phyloP scores from a whole-genome alignment of 92 coral and sea anemone genomes.

The Palythoa grandis region DNA sequence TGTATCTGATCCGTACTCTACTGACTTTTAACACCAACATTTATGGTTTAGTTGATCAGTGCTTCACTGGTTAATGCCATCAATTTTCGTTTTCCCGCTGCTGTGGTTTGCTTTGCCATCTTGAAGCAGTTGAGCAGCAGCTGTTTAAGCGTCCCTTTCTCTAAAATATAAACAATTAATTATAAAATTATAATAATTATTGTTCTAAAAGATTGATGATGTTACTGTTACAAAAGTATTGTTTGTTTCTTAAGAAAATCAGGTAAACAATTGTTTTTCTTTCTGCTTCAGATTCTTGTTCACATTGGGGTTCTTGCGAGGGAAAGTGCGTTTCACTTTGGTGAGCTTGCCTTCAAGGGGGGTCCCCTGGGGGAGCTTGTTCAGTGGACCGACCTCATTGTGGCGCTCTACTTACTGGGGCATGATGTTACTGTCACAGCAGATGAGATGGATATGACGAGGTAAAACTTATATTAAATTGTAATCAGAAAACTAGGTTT shows the following conservation, averaged over 20 bases:
- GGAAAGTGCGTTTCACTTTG: conserved; percentile 82
- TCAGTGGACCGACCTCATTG: conserved; percentile 95
- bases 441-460: conserved; percentile 53
- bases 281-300: conserved; percentile 73
- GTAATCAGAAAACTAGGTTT: no score
- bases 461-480: conserved; percentile 40
- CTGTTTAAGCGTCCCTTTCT: no score
- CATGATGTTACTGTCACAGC: conserved; percentile 89
- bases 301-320: conserved; percentile 88
- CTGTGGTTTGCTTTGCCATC: no score
- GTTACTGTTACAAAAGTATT: background rate
- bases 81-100: no score
- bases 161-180: no score
- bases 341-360: conserved; percentile 78
- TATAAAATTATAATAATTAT: no score
- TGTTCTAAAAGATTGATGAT: no score
- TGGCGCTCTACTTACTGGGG: conserved; percentile 83
- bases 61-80: no score
- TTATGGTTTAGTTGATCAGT: no score
- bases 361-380: conserved; percentile 98
- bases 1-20: no score
- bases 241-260: background rate
- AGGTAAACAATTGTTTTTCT: background rate
- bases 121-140: no score
- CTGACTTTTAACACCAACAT: no score